These are phyloP conservation scores for Hymenopus coronatus DNA, from an alignment of 2,888 invertebrate genomes.

Conservation along the genomic window DNA sequence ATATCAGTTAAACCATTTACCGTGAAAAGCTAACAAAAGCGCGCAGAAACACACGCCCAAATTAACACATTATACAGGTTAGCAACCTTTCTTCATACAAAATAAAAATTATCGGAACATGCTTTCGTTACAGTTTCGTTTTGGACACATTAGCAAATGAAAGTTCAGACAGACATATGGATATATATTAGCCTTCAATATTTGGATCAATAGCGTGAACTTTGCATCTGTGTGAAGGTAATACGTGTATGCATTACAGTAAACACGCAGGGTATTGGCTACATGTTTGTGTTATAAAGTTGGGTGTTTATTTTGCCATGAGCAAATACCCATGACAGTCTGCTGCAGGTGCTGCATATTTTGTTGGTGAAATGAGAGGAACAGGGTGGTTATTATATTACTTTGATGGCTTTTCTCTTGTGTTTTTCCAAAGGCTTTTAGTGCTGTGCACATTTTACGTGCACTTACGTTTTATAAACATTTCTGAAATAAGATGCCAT, in stretches of 20 bases:
- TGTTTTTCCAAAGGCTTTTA: too few relatives aligned
- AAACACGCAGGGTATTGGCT: background rate
- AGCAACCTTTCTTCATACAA: too few relatives aligned
- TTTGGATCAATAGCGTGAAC: background rate
- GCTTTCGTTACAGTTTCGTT: too few relatives aligned
- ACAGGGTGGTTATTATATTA: background rate
- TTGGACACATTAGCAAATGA: too few relatives aligned
- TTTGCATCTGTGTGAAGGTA: background rate
- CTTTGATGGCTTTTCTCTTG: background rate
- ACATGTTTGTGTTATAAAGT: background rate
- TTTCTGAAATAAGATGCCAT: background rate
- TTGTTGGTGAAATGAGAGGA: background rate
- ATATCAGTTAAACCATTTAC: too few relatives aligned
- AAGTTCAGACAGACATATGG: background rate
- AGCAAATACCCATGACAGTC: background rate
- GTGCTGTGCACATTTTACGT: too few relatives aligned
- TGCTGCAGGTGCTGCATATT: background rate
- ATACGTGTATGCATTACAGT: background rate
- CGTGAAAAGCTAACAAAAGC: too few relatives aligned
- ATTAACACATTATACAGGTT: too few relatives aligned
- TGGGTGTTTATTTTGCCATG: background rate
- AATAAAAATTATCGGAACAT: too few relatives aligned
- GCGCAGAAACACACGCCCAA: too few relatives aligned
- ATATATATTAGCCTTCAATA: background rate
- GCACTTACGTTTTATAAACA: background rate